Base-by-base conservation (phyloP, 2,888 invertebrate genomes). In the Ophraella communa region DNA sequence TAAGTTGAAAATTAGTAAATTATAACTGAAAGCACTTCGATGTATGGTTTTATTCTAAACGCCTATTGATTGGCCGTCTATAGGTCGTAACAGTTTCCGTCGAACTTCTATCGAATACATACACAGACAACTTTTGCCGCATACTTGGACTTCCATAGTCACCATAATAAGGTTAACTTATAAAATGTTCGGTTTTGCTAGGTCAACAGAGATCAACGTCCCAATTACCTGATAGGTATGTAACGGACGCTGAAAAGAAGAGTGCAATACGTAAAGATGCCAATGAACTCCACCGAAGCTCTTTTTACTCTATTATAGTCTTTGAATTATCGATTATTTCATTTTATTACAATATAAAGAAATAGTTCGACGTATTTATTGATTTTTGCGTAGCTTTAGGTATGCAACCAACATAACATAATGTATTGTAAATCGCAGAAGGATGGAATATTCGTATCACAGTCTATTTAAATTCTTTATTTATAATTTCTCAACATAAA, bases 181-280 rank as follows among this genome's bases (percentile, higher is more conserved):
- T 72, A 76, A 75, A 49, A 60, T 42, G 55, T 51, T 59, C 49
- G 51, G 55, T 76, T 74, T 74, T 76, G 77, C 70, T 74, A 73
- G 80, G 80, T 80, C 77, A 80, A 70, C 72, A 63, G 74, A 76
- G 80, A 77, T 70, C 81, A 71, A 78, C 75, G 80, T 79, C 73
- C 80, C 74, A 81, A 79, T 81, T 81, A 81, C 81, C 80, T 79
- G 74, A 77, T 79, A 51, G 27, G 14, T 51, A 78, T 76, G 76
- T 76, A 73, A 67, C 73, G 74, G 71, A 71, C 74, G 73, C 77
- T 79, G 80, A 81, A 81, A 81, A 81, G 81, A 81, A 81, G 81
- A 81, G 80, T 81, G 78, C 77, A 77, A 67, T 44, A 51, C 62
- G 63, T 33, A 35, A 55, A 39, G 65, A 35, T 71, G 73, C 72